phyloP scores from a whole-genome alignment of 2,888 invertebrate genomes.

The Pachliopta kotzebuea region DNA sequence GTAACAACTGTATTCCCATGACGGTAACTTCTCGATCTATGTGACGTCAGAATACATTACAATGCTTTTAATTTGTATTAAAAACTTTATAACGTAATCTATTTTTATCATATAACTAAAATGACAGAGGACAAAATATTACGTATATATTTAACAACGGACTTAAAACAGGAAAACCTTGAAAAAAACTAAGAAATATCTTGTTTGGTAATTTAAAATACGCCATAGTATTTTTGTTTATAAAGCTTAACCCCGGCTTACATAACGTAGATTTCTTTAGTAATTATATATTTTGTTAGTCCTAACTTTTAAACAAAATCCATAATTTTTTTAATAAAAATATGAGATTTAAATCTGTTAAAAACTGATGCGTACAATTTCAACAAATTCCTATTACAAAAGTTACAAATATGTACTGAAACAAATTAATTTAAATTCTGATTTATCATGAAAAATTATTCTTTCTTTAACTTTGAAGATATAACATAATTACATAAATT shows the following conservation, averaged over 20 bases:
- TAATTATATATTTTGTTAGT: too few species aligned
- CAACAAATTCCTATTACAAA: too few species aligned
- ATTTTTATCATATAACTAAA: neutral
- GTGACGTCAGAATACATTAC: too few species aligned
- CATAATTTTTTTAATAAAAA: too few species aligned
- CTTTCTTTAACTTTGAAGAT: too few species aligned
- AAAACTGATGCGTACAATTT: neutral
- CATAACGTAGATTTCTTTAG: neutral
- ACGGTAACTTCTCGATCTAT: too few species aligned
- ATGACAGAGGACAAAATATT: neutral
- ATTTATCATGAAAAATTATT: too few species aligned
- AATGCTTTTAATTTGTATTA: neutral
- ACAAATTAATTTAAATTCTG: too few species aligned
- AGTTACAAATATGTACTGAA: too few species aligned
- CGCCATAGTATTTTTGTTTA: neutral
- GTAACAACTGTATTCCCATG: neutral
- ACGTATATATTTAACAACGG: slow-evolving; percentile 6
- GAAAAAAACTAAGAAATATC: slow-evolving; percentile 17
- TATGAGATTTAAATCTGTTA: too few species aligned
- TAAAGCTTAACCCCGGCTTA: neutral
- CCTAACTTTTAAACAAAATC: too few species aligned
- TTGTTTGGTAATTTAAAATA: slow-evolving; percentile 11
- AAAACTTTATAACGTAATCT: neutral
- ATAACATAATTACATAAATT: too few species aligned
- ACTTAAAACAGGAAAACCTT: slow-evolving; percentile 34